Conservation (phyloP, 2,113 vertebrate species). For the Ammodramus savannarum region DNA sequence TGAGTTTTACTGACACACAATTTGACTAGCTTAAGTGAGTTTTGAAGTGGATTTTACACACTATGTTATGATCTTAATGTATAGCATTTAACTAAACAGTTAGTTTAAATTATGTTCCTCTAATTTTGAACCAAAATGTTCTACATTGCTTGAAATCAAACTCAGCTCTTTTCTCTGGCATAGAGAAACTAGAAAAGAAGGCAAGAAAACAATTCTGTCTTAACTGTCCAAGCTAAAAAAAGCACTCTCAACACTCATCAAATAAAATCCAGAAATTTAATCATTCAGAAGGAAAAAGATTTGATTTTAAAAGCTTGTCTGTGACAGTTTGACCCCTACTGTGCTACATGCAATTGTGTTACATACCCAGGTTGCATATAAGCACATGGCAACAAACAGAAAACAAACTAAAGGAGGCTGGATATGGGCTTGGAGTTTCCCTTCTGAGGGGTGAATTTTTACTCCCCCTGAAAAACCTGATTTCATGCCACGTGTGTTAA, state of each 20-base stretch:
- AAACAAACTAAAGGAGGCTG: not conserved
- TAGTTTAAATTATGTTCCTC: not conserved
- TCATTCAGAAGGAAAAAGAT: not conserved
- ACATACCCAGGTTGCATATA: not conserved
- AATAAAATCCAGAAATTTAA: not conserved
- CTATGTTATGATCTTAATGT: not conserved
- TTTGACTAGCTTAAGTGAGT: not conserved
- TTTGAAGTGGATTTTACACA: not conserved
- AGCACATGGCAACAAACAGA: not conserved
- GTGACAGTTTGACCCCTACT: not conserved
- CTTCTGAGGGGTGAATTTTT: not conserved
- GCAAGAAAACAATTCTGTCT: not conserved
- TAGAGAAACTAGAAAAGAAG: not conserved
- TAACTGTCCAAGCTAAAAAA: not conserved
- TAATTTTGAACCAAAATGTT: not conserved
- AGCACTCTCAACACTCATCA: not conserved
- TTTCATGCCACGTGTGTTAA: not conserved
- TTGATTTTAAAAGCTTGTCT: not conserved
- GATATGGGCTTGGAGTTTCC: not conserved
- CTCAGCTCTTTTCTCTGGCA: not conserved
- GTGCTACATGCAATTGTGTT: not conserved
- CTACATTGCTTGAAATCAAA: not conserved
- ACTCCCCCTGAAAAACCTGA: not conserved
- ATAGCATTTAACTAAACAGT: not conserved
- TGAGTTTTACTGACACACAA: not conserved